Evolutionary conservation across 2,888 invertebrate species (phyloP), one percentile per base, ranked within the genome.

Genomic region (Noctua janthina): DNA sequence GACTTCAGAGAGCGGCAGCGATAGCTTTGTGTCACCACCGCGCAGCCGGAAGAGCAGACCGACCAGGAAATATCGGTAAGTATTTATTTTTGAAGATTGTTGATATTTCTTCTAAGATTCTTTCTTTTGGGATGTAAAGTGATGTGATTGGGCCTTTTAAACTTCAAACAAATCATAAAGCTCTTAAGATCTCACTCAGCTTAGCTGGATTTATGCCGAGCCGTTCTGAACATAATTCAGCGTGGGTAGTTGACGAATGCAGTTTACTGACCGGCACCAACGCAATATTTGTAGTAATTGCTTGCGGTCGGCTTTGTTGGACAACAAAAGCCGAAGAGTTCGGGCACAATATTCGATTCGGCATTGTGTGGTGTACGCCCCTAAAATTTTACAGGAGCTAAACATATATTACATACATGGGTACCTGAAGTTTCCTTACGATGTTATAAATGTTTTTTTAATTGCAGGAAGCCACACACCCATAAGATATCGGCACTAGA

Each of bases 51-150:
- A 89, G 64, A 91, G 92, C 79, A 92, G 90, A 85, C 83, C 86
- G 0, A 85, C 91, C 1, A 93, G 85, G 82, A 95, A 93, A 89
- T 96, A 94, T 86, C 80, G 93, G 96, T 96, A 87, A 94, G 95
- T 93, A 77, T 46, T 66, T 66, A 66, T 20, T 66, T 39, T 43
- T 35, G 7, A 29, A 29, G 46, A 29, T n/a, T n/a, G 11, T 43
- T 72, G 4, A 72, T 20, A 7, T 70, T 51, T 35, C 20, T 70
- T 51, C 20, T 20, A 17, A 1, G 7, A 72, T 39, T 56, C 17
- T n/a, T n/a, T 59, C 35, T 71, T 71, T 54, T 23, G 15, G 35
- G 35, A 20, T 43, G 29, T 51, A 8, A 35, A 70, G 7, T 39
- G 10, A 39, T 54, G 10, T 59, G 39, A n/a, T 43, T 72, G 39